phyloP scores from a whole-genome alignment of 2,113 vertebrate genomes.

The Erythrocebus patas region DNA sequence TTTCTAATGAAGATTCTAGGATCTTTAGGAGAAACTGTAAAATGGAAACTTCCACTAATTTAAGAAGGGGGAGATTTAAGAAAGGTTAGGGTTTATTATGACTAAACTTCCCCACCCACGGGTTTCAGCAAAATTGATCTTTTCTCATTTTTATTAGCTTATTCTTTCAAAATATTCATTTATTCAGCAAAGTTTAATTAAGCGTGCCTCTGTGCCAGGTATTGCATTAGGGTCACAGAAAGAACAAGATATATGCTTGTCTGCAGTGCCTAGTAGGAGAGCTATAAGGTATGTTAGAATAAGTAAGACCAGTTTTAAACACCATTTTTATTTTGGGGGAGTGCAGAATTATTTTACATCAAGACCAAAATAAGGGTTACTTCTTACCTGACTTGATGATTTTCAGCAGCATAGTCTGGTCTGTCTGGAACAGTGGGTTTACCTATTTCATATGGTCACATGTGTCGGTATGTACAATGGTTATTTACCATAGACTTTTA shows the following conservation, averaged over 20 bases:
- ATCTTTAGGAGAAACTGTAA: background rate
- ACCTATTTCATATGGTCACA: background rate
- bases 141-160: constrained; percentile 8
- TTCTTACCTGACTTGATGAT: background rate
- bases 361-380: background rate
- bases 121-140: background rate
- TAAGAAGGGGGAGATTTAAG: background rate
- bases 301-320: background rate
- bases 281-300: background rate
- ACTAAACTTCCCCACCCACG: background rate
- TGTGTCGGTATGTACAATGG: background rate
- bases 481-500: background rate
- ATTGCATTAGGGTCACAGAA: background rate
- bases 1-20: background rate
- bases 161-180: background rate
- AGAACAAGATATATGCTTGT: background rate
- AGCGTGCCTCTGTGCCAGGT: background rate
- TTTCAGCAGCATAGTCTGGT: background rate
- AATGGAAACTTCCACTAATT: background rate
- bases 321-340: background rate
- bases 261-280: background rate
- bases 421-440: background rate
- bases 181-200: background rate
- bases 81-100: background rate
- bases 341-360: background rate